Evolutionary conservation across 2,888 invertebrate species (phyloP).

Genomic region (Metellina segmentata): DNA sequence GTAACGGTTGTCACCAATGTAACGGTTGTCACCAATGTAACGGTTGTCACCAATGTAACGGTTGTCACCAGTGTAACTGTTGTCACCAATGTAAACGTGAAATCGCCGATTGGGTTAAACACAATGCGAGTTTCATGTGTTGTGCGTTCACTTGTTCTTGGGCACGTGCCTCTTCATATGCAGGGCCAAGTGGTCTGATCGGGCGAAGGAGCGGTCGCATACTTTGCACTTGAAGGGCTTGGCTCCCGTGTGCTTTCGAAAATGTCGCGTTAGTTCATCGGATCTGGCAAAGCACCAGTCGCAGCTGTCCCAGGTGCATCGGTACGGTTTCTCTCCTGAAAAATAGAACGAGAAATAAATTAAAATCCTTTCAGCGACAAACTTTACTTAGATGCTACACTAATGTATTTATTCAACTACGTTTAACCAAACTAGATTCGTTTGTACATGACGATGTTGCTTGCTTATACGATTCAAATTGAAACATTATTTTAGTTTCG

Average conservation of each 20-base stretch:
- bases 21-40: background rate
- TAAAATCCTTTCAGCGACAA: too few species aligned
- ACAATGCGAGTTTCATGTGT: background rate
- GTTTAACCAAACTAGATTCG: too few species aligned
- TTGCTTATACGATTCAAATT: too few species aligned
- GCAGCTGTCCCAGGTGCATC: conserved; percentile 84
- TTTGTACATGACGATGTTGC: too few species aligned
- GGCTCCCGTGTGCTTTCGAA: conserved; percentile 84
- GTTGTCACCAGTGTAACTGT: background rate
- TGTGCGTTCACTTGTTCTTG: conserved; percentile 82
- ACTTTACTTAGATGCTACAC: too few species aligned
- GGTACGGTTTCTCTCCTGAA: conserved; percentile 84
- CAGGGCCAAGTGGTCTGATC: conserved; percentile 84
- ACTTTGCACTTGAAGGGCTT: conserved; percentile 84
- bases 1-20: background rate
- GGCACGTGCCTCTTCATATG: conserved; percentile 88
- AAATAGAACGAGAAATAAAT: background rate
- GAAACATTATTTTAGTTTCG: too few species aligned
- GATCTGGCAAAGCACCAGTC: conserved; percentile 84
- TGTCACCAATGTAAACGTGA: background rate
- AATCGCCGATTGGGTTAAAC: background rate
- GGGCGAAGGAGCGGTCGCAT: conserved; percentile 84
- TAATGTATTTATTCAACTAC: too few species aligned
- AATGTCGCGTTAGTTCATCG: conserved; percentile 84
- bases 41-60: too few species aligned